Base-by-base conservation (phyloP, 2,888 invertebrate species). In the Drosophila meridionalis region DNA sequence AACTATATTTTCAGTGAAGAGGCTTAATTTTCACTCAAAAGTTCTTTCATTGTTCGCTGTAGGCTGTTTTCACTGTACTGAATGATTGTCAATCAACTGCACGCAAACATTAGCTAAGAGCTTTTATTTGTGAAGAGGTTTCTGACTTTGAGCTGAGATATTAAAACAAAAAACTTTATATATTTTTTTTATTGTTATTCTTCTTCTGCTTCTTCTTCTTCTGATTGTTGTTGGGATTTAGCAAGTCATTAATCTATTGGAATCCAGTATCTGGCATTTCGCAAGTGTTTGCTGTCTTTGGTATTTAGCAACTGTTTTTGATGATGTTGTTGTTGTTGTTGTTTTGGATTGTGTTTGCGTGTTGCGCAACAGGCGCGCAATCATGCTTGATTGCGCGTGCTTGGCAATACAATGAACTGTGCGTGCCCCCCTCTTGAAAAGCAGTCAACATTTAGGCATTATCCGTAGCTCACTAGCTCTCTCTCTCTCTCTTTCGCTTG, bases 281-380 rank as follows among this genome's bases (percentile, higher is more conserved):
- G 61, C 82, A 78, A 63, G 59, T 70, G 42, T 45, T 64, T 45
- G 43, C 63, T 59, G 60, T 60, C 50, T 66, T 50, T 50, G 47
- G 64, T 72, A 53, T 71, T 80, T 71, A 60, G 80, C 71, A 75
- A 62, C 40, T 69, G 56, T 55, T 36, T 60, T 28, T 61, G 40
- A 40, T 38, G 40, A 53, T 55, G 59, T 53, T 73, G 63, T 52
- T 36, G 69, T 9, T 61, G 34, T 56, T 69, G 66, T 65, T 76
- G 66, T 60, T 47, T 65, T 42, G 58, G 38, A 32, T 36, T 61
- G 62, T 42, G 50, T 9, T 50, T 45, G 52, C 11, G 43, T 52
- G 48, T 77, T 83, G 81, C 84, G 81, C 81, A 83, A 80, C 68
- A 45, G 64, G 38, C 68, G 66, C 70, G 52, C 81, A 75, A 83